These are phyloP conservation scores for Melitaea athalia DNA, from an alignment of 2,888 invertebrate genomes.

Conservation along the genomic window DNA sequence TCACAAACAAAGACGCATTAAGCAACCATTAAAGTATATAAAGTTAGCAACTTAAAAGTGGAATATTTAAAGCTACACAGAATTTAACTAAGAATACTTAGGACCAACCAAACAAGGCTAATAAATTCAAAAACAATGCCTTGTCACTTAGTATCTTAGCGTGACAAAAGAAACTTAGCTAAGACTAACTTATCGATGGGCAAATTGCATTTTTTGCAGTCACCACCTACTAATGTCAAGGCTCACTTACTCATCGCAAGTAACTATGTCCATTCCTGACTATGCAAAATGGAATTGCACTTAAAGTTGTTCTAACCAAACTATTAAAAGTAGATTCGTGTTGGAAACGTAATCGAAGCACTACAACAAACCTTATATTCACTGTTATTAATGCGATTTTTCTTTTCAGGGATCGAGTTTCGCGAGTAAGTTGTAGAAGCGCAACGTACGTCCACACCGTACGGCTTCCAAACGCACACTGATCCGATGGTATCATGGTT, in stretches of 20 bases:
- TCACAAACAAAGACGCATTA: slow-evolving; percentile 12
- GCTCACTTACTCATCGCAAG: slow-evolving; percentile 74
- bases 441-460: slow-evolving; percentile 68
- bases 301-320: slow-evolving; percentile 35
- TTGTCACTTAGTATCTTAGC: slow-evolving; percentile 51
- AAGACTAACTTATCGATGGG: slow-evolving; percentile 64
- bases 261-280: slow-evolving; percentile 67
- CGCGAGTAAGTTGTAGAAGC: slow-evolving; percentile 73
- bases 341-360: slow-evolving; percentile 54
- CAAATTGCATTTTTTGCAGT: slow-evolving; percentile 78
- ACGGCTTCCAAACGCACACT: slow-evolving; percentile 77
- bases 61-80: slow-evolving; percentile 50
- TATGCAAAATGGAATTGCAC: slow-evolving; percentile 29
- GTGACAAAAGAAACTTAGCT: slow-evolving; percentile 77
- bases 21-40: not conserved
- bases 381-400: slow-evolving; percentile 49
- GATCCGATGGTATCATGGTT: slow-evolving; percentile 44
- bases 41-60: slow-evolving; percentile 27
- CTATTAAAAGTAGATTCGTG: slow-evolving; percentile 16
- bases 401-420: slow-evolving; percentile 63
- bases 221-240: slow-evolving; percentile 75
- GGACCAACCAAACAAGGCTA: slow-evolving; percentile 61
- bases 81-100: slow-evolving; percentile 49
- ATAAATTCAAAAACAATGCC: slow-evolving; percentile 77
- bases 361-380: slow-evolving; percentile 65